These are phyloP conservation scores for Drosophila fulvimacula DNA, from an alignment of 2,888 invertebrate genomes.

Conservation along the genomic window DNA sequence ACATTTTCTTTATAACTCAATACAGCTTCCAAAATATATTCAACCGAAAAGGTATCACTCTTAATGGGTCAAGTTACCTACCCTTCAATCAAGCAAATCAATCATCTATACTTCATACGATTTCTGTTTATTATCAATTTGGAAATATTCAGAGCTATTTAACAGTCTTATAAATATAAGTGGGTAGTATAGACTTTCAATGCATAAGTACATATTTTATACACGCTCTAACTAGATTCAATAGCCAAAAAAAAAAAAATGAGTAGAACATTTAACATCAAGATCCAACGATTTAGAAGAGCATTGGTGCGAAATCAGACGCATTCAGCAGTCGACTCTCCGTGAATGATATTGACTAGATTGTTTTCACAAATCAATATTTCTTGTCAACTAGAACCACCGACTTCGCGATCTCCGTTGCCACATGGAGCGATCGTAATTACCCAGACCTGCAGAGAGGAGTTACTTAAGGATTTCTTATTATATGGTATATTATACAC, in stretches of 20 bases:
- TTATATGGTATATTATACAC: too few relatives aligned
- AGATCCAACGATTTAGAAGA: constrained; percentile 9
- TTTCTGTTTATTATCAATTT: constrained; percentile 10
- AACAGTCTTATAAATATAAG: neutral
- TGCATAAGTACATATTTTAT: constrained; percentile 3
- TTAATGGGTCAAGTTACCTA: neutral
- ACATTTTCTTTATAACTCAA: neutral
- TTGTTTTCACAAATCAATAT: neutral
- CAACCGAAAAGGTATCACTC: neutral
- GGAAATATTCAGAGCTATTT: constrained; percentile 7
- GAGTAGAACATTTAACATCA: constrained; percentile 17
- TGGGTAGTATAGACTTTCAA: neutral
- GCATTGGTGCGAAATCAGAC: neutral
- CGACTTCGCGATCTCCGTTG: constrained; percentile 2
- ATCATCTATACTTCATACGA: constrained; percentile 2
- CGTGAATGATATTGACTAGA: neutral
- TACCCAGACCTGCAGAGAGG: constrained; percentile 10
- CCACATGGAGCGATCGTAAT: constrained; percentile 2
- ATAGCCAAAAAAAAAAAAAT: neutral
- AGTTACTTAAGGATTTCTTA: too few relatives aligned
- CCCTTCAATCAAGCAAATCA: neutral
- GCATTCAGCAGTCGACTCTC: neutral
- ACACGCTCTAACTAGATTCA: constrained; percentile 10
- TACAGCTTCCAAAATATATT: neutral
- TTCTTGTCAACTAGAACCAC: constrained; percentile 8